A percentile compares a stretch with the other conserved stretches of the same genome.
Conservation (phyloP, 2,888 invertebrate species). For the Leucozona laternaria region DNA sequence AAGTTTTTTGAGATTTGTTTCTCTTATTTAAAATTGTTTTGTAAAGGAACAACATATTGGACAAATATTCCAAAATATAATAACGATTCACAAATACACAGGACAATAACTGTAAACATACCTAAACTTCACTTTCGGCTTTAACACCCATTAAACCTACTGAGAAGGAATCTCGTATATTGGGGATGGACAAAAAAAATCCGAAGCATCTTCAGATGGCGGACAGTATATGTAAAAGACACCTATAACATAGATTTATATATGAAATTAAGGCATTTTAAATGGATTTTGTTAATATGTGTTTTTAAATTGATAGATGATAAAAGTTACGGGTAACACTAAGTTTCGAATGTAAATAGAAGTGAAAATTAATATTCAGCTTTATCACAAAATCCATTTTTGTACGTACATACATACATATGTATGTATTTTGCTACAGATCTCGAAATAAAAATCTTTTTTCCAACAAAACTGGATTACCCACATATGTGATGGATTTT, state of each 20-base stretch:
- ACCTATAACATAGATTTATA: constrained; percentile 69
- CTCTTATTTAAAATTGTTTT: not conserved
- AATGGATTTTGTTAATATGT: not conserved
- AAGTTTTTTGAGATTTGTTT: not conserved
- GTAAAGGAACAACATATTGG: constrained; percentile 17
- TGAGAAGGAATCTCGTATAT: constrained; percentile 60
- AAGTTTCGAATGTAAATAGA: not conserved
- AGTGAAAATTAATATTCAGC: not conserved
- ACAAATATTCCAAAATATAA: constrained; percentile 41
- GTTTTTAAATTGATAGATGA: not conserved
- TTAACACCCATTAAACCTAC: constrained; percentile 43
- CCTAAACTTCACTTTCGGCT: constrained; percentile 39
- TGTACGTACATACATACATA: no score
- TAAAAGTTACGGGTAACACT: not conserved
- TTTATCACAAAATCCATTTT: not conserved
- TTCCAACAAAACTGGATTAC: not conserved
- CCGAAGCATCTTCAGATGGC: constrained; percentile 53
- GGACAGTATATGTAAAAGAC: constrained; percentile 62
- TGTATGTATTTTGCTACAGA: not conserved
- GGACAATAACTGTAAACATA: constrained; percentile 61
- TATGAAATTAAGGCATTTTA: constrained; percentile 31
- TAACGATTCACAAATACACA: constrained; percentile 55
- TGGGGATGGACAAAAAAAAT: constrained; percentile 65
- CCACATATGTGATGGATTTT: constrained; percentile 17
- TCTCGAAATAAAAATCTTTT: not conserved